Base-by-base conservation (phyloP, 2,113 vertebrate genomes). In the Trogon melanurus region DNA sequence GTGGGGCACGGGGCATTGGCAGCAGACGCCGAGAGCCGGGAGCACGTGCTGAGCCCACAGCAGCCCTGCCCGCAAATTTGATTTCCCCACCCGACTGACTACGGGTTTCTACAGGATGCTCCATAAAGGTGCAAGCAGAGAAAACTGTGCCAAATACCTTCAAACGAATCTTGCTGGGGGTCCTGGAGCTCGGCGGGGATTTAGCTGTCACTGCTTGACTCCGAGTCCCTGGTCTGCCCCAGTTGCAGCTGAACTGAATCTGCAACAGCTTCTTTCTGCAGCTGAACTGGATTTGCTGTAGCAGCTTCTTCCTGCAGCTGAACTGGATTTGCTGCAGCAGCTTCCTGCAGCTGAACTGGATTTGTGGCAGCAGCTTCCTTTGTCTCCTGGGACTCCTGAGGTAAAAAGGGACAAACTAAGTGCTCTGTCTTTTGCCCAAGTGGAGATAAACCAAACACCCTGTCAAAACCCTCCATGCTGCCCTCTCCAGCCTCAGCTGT, bases 341-440 rank as follows among this genome's bases (percentile, higher is more conserved):
- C 5, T 15, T 38, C 44, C 6, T 98, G 97, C 81, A 99, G 98
- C 91, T 98, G 97, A 87, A 98, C 97, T 30, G 97, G 80, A 92
- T 74, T 98, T 16, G 98, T 97, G 70, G 96, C 97, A 23, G 94
- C 95, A 3, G 97, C 85, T 75, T 97, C 98, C 94, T 99, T 98
- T 98, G 99, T 99, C 82, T 98, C 98, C 94, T 99, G 98, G 25
- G 98, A 97, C 85, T 99, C 99, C 99, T 99, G 80, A 19, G 9
- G 8, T 16, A 11, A 58, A 64, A 73, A 89, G 26, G 60, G n/a
- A 26, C 0, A 9, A 71, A 41, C 23, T 7, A 18, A n/a, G 34
- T 26, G 32, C 30, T 21, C 16, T 3, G 16, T 11, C 60, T 54
- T n/a, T 6, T 51, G 10, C 27, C 72, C 11, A 16, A 34, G 67